phyloP scores from a whole-genome alignment of 2,888 invertebrate species.

The Micropterix aruncella region DNA sequence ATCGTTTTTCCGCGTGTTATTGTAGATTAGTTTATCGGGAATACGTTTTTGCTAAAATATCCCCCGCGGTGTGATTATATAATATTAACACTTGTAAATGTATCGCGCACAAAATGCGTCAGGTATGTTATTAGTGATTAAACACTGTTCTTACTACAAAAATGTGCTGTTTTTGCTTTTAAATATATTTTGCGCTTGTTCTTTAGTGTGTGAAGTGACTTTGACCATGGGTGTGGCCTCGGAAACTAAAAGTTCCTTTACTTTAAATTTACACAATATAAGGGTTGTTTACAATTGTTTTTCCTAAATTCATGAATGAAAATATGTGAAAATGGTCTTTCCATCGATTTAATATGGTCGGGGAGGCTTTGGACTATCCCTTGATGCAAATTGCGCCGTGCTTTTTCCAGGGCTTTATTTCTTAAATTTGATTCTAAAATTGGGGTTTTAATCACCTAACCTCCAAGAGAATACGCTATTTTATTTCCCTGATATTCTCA shows the following conservation, averaged over 20 bases:
- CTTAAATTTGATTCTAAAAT: no score
- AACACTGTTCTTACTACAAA: not conserved
- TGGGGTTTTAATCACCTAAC: no score
- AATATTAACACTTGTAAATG: slow-evolving; percentile 7
- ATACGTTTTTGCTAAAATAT: slow-evolving; percentile 16
- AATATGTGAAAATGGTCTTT: no score
- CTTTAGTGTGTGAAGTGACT: not conserved
- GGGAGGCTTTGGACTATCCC: no score
- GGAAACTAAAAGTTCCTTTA: not conserved
- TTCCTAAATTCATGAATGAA: slow-evolving; percentile 35
- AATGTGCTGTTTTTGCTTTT: not conserved
- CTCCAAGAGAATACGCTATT: no score
- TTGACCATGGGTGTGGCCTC: slow-evolving; percentile 7
- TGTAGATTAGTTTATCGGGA: slow-evolving; percentile 23
- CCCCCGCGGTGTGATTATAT: slow-evolving; percentile 7
- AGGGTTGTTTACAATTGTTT: slow-evolving; percentile 36
- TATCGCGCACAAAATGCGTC: slow-evolving; percentile 10
- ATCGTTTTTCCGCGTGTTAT: slow-evolving; percentile 21
- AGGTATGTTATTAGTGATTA: slow-evolving; percentile 9
- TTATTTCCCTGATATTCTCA: no score
- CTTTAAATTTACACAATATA: not conserved
- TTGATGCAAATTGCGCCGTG: no score
- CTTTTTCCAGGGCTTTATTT: no score
- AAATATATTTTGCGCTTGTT: not conserved
- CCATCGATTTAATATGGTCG: no score